Conservation (phyloP, 2,113 vertebrate species). For the Gallinago media region DNA sequence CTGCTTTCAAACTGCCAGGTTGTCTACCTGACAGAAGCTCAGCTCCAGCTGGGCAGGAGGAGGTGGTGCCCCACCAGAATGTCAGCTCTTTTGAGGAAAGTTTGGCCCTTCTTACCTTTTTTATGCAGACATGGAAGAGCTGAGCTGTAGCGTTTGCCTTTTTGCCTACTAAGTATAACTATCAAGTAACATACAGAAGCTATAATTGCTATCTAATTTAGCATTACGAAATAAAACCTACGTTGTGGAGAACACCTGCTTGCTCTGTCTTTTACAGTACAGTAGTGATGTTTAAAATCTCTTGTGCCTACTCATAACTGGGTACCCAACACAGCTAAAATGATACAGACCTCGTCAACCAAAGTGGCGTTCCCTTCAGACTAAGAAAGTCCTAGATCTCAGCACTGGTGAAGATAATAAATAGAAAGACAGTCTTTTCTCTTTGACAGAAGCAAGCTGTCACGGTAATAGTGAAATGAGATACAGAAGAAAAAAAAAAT, state of each 20-base stretch:
- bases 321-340: background rate
- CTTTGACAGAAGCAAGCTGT: constrained; percentile 37
- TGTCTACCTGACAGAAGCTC: background rate
- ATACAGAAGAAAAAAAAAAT: background rate
- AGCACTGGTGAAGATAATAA: background rate
- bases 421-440: background rate
- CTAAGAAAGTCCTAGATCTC: background rate
- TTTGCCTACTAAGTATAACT: background rate
- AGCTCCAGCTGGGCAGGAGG: background rate
- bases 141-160: background rate
- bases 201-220: background rate
- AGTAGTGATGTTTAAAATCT: background rate
- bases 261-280: background rate
- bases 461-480: constrained; percentile 26
- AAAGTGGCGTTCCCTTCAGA: background rate
- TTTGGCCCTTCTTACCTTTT: background rate
- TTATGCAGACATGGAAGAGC: background rate
- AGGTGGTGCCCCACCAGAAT: background rate
- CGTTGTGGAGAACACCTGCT: background rate
- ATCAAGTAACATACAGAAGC: background rate
- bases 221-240: background rate
- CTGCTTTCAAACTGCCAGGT: background rate
- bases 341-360: background rate
- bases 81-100: background rate
- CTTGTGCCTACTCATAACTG: background rate